Evolutionary conservation across 2,797 vertebrate species (phyloP).

Genomic region (Poecilia gillii): DNA sequence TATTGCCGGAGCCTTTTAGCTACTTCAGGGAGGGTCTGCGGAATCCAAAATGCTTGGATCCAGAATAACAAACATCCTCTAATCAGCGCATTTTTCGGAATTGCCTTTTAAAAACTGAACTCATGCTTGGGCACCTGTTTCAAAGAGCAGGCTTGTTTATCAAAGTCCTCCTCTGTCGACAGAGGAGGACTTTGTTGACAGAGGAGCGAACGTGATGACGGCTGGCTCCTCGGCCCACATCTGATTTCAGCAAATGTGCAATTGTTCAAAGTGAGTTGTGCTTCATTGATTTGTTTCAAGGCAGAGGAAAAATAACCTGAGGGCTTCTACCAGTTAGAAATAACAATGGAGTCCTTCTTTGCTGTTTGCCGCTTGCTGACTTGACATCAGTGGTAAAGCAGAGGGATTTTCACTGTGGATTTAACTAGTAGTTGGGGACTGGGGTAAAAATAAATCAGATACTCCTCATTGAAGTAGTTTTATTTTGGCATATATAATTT

Average conservation of each 20-base stretch:
- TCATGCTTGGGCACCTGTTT: constrained; percentile 71
- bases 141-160: constrained; percentile 72
- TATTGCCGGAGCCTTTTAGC: constrained; percentile 36
- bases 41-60: constrained; percentile 48
- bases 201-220: constrained; percentile 62
- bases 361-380: constrained; percentile 67
- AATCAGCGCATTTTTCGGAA: constrained; percentile 61
- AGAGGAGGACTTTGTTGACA: constrained; percentile 37
- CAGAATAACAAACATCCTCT: constrained; percentile 69
- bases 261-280: constrained; percentile 81
- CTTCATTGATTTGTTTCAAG: constrained; percentile 84
- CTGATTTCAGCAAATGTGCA: constrained; percentile 80
- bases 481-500: constrained; percentile 21
- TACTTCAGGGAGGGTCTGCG: constrained; percentile 48
- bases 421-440: constrained; percentile 35
- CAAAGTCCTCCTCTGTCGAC: constrained; percentile 74
- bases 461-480: constrained; percentile 6
- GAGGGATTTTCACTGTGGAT: constrained; percentile 49
- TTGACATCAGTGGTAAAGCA: constrained; percentile 59
- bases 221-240: constrained; percentile 73
- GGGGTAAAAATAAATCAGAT: constrained; percentile 20
- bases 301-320: constrained; percentile 78
- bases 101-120: constrained; percentile 60
- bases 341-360: constrained; percentile 79
- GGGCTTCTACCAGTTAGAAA: constrained; percentile 79